Evolutionary conservation across 1,140 invertebrate genomes (phyloP).

Genomic region (Drosophila nebulosa): DNA sequence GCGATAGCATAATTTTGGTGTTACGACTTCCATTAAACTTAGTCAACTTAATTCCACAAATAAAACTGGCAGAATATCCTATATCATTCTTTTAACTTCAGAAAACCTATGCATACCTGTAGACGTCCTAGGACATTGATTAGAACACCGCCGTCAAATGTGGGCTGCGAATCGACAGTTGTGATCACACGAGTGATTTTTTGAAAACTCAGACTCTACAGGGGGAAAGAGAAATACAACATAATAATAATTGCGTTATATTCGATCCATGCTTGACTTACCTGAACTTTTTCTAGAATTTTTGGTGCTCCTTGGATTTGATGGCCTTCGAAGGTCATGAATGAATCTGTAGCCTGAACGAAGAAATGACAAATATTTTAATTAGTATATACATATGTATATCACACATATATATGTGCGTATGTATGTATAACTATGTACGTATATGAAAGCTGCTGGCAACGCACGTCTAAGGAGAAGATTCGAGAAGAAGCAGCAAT

Average conservation of each 20-base stretch:
- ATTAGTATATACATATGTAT: not conserved
- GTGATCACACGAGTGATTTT: conserved; percentile 95
- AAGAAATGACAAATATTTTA: conserved; percentile 54
- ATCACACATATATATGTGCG: not conserved
- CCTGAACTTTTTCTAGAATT: conserved; percentile 96
- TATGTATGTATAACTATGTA: conserved; percentile 2
- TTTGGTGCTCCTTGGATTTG: conserved; percentile 94
- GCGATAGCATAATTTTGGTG: too few relatives aligned
- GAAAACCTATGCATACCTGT: conserved; percentile 85
- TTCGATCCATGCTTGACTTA: conserved; percentile 81
- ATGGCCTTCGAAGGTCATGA: conserved; percentile 97
- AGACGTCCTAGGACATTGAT: conserved; percentile 96
- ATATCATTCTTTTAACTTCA: too few relatives aligned
- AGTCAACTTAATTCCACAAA: not conserved
- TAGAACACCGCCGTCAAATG: conserved; percentile 96
- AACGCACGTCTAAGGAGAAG: conserved; percentile 14
- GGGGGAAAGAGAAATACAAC: not conserved
- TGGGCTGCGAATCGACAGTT: conserved; percentile 96
- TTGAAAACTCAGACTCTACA: conserved; percentile 92
- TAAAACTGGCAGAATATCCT: too few relatives aligned
- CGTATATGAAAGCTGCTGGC: conserved; percentile 8
- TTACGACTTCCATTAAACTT: too few relatives aligned
- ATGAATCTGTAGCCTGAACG: conserved; percentile 90
- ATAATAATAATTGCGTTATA: too few relatives aligned
- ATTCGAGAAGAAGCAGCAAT: not conserved